phyloP scores from a whole-genome alignment of 1,140 invertebrate genomes.

The Andrena cerasifolii region DNA sequence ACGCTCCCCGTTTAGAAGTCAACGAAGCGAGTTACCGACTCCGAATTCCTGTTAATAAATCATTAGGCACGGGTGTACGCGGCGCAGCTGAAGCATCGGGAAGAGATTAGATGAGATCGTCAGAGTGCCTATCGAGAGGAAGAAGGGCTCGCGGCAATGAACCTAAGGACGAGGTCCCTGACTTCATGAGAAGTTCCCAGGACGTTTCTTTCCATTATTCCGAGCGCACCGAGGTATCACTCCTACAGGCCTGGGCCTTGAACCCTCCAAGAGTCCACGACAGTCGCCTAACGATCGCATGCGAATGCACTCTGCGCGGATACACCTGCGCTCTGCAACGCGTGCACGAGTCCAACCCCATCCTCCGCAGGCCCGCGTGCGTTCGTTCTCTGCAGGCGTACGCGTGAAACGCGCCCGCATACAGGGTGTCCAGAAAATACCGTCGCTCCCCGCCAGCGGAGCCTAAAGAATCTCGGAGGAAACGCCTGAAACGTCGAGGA shows the following conservation, averaged over 20 bases:
- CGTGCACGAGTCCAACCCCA: neutral
- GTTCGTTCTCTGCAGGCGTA: neutral
- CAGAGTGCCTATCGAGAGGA: neutral
- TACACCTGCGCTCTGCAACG: constrained; percentile 19
- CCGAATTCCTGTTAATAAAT: neutral
- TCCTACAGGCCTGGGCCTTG: constrained; percentile 64
- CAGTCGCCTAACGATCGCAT: constrained; percentile 53
- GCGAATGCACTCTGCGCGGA: constrained; percentile 21
- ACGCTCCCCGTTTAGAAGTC: too few relatives aligned
- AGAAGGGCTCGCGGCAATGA: constrained; percentile 70
- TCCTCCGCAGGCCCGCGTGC: neutral
- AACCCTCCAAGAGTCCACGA: constrained; percentile 65
- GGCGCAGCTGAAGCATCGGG: neutral
- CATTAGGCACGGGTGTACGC: neutral
- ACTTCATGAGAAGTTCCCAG: constrained; percentile 75
- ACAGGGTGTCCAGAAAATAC: neutral
- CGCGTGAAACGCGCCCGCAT: too few relatives aligned
- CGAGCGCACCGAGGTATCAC: constrained; percentile 57
- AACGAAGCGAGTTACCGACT: neutral
- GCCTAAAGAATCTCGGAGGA: neutral
- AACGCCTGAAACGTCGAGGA: neutral
- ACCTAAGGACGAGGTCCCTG: constrained; percentile 66
- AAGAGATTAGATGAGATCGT: too few relatives aligned
- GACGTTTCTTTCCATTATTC: constrained; percentile 72
- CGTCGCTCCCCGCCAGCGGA: too few relatives aligned